These are phyloP conservation scores for Muscina levida DNA, from an alignment of 2,888 invertebrate species.

Conservation along the genomic window DNA sequence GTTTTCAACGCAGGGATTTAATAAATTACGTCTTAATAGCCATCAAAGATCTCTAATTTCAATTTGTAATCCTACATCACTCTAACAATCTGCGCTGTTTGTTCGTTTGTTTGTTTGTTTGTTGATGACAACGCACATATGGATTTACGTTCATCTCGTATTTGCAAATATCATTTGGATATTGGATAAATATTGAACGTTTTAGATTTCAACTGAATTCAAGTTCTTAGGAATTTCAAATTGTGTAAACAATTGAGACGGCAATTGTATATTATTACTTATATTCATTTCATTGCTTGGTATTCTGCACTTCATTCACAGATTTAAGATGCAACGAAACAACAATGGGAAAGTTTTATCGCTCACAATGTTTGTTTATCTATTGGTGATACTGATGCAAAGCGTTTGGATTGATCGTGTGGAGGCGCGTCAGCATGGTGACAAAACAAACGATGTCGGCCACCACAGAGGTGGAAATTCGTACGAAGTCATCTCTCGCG, in stretches of 20 bases:
- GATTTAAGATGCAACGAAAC: background rate
- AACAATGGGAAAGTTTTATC: background rate
- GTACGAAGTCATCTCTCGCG: constrained; percentile 52
- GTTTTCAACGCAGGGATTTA: too few relatives aligned
- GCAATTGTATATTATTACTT: background rate
- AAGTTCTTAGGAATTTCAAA: constrained; percentile 7
- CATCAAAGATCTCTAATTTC: too few relatives aligned
- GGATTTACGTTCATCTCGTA: background rate
- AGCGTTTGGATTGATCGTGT: constrained; percentile 57
- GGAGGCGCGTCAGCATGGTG: constrained; percentile 55
- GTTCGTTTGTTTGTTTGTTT: too few relatives aligned
- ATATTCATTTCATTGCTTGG: constrained; percentile 5
- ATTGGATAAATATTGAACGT: too few relatives aligned
- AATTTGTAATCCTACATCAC: too few relatives aligned
- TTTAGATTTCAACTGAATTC: constrained; percentile 28
- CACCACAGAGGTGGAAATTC: constrained; percentile 38
- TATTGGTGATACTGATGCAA: constrained; percentile 57
- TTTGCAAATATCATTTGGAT: too few relatives aligned
- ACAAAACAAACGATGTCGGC: constrained; percentile 54
- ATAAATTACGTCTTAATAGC: too few relatives aligned
- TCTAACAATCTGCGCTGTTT: too few relatives aligned
- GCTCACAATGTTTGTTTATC: constrained; percentile 53
- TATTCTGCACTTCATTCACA: background rate
- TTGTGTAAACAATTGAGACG: constrained; percentile 2
- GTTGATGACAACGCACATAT: too few relatives aligned